phyloP scores from a whole-genome alignment of 2,113 vertebrate genomes.

The Microcebus jonahi region DNA sequence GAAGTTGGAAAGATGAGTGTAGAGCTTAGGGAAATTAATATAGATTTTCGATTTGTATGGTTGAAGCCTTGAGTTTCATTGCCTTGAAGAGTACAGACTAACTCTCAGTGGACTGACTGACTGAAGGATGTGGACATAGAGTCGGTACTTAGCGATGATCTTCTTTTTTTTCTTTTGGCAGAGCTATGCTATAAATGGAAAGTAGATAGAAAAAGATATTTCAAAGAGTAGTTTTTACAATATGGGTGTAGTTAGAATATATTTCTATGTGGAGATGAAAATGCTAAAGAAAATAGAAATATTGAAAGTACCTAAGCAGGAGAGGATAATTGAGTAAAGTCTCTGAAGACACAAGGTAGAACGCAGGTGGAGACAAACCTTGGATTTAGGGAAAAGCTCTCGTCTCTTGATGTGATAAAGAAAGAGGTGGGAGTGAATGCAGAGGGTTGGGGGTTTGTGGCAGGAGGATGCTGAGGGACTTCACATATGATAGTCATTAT shows the following conservation, averaged over 20 bases:
- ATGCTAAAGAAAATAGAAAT: background rate
- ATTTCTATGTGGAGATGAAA: background rate
- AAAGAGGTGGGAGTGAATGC: background rate
- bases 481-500: background rate
- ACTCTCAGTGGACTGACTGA: background rate
- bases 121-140: background rate
- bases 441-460: background rate
- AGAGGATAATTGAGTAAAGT: background rate
- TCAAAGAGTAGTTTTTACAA: background rate
- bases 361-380: background rate
- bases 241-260: background rate
- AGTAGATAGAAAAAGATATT: background rate
- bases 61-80: background rate
- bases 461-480: background rate
- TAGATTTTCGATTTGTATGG: background rate
- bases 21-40: background rate
- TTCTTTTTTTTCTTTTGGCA: background rate
- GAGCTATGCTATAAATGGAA: background rate
- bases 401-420: background rate
- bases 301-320: background rate
- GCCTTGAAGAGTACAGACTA: background rate
- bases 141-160: accelerated
- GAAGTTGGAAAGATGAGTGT: background rate
- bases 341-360: background rate
- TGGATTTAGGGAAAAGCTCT: background rate